Evolutionary conservation across 2,797 vertebrate species (phyloP), one percentile per base, ranked within the genome.

Genomic region (Saxicola maurus): DNA sequence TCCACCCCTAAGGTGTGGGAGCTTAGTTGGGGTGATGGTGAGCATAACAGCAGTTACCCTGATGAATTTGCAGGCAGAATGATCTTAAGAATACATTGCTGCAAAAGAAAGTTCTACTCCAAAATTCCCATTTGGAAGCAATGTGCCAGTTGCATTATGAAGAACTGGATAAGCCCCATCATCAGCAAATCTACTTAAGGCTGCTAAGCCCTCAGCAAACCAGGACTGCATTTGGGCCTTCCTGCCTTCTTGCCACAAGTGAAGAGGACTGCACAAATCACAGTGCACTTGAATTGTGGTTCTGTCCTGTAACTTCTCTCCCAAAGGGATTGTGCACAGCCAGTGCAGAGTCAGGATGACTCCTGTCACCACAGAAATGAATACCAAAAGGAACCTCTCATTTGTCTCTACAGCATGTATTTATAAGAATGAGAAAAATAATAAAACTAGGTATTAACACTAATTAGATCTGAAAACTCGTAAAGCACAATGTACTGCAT

Each of bases 361-460:
- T 87, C 31, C 43, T 80, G 46, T 37, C 18, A 71, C 21, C 20
- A 61, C 30, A 87, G 59, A 80, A 87, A 72, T 46, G 1, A 85
- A 51, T 61, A 64, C 19, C 2, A 4, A 61, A 68, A 81, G 3
- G 7, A 87, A 43, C 62, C 28, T 55, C 49, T 64, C 43, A 57
- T 83, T 91, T 57, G 46, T 89, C 82, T 85, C 25, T 78, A 21
- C 24, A 76, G 14, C 10, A 5, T 55, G 25, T 43, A 25, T 25
- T 81, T 65, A 62, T 86, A 92, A 45, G 48, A 89, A 78, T n/a
- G 38, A 72, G 35, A 92, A 87, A 81, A 83, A 46, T 10, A 78
- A 65, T 75, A 71, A 83, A 92, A 87, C 16, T 60, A 65, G 42
- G 11, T 87, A 81, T 67, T 91, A 77, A 48, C 19, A 38, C 38